phyloP scores from a whole-genome alignment of 2,888 invertebrate species.

The Drosophila longiperda region DNA sequence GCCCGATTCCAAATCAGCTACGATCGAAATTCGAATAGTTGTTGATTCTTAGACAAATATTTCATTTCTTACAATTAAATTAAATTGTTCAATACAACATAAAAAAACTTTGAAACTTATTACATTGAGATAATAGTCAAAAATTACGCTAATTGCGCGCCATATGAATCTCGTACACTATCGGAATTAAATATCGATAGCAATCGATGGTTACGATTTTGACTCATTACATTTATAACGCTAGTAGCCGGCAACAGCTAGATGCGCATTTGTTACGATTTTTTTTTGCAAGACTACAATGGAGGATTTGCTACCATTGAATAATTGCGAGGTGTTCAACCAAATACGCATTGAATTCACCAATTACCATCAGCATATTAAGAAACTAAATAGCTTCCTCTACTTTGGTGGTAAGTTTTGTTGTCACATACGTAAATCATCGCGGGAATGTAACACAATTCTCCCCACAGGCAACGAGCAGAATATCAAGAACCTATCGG shows the following conservation, averaged over 20 bases:
- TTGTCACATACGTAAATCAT: neutral
- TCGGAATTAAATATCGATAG: neutral
- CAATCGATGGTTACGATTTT: neutral
- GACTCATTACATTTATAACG: neutral
- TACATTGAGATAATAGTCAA: neutral
- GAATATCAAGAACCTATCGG: conserved; percentile 23
- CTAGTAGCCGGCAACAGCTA: conserved; percentile 9
- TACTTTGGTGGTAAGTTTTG: conserved; percentile 58
- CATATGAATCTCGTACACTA: neutral
- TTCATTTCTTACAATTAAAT: neutral
- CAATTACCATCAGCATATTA: conserved; percentile 5
- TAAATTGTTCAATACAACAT: neutral
- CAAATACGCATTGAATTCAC: conserved; percentile 47
- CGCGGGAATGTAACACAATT: neutral
- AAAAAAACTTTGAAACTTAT: neutral
- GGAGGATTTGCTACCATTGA: conserved; percentile 37
- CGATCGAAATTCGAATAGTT: neutral
- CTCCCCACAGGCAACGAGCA: conserved; percentile 50
- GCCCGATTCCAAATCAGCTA: neutral
- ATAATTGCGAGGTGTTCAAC: conserved; percentile 53
- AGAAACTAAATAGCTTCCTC: conserved; percentile 29
- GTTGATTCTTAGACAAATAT: neutral
- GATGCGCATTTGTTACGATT: neutral
- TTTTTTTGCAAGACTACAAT: conserved; percentile 6
- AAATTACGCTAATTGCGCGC: neutral